Base-by-base conservation (phyloP, 2,113 vertebrate species). In the Dasyurus viverrinus region DNA sequence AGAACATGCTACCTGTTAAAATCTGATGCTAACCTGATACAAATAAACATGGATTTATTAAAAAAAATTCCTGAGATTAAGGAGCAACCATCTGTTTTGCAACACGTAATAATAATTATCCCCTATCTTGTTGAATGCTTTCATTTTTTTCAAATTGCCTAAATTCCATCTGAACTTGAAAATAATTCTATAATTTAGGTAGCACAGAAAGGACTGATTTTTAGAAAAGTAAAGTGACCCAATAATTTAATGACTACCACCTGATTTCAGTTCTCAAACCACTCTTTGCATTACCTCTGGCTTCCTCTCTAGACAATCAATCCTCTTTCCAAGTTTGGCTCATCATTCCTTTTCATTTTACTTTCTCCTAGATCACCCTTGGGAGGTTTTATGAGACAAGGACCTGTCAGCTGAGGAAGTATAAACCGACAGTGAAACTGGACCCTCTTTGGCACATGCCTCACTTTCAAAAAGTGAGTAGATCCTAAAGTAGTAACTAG, bases 361-460 rank as follows among this genome's bases (percentile, higher is more conserved):
- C 89, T 2, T 53, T 25, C 53, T 90, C 0, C 48, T 94, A 98
- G 98, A 94, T 98, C 94, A 25, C 53, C 91, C 97, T 98, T 0
- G 98, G 96, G 0, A 93, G 93, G 19, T 90, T 97, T 0, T 95
- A 94, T 0, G 99, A 99, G 42, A 99, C 98, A 0, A 98, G 98
- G 36, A 99, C 99, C 42, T 97, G 99, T 0, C 92, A 99, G 12
- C 98, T 99, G 96, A 97, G 99, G 91, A 99, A 97, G 91, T 97
- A 97, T 48, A 98, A 96, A 2, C 97, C 90, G 0, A 98, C 98
- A 0, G 95, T 93, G 1, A 97, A 98, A 93, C 89, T 97, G 47
- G 98, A 98, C 0, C 96, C 98, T n/a, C 98, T 98, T 91, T 99
- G 99, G 99, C 99, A 98, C 36, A 97, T 98, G 53, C 98, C 98